Evolutionary conservation across 2,888 invertebrate species (phyloP).

Genomic region (Drosophila atroscutellata): DNA sequence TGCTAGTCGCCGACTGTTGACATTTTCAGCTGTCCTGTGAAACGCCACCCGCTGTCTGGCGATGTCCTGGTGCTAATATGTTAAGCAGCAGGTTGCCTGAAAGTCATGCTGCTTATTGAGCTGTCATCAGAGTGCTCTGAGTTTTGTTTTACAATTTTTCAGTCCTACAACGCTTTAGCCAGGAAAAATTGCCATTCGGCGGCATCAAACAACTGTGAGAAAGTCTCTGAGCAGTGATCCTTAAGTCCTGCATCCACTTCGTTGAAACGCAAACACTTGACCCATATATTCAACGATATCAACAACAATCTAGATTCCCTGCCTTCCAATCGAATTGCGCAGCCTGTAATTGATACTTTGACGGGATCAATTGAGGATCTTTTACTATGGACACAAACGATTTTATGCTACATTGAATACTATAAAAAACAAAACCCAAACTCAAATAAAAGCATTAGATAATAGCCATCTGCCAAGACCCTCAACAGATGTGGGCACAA

Average conservation of each 20-base stretch:
- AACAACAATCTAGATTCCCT: slow-evolving; percentile 32
- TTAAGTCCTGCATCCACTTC: slow-evolving; percentile 5
- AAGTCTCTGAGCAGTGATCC: slow-evolving; percentile 11
- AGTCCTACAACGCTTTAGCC: slow-evolving; percentile 29
- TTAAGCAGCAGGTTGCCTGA: slow-evolving; percentile 70
- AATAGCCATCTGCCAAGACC: slow-evolving; percentile 36
- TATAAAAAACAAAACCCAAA: slow-evolving; percentile 31
- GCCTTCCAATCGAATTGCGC: slow-evolving; percentile 30
- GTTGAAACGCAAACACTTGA: slow-evolving; percentile 58
- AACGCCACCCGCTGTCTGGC: slow-evolving; percentile 46
- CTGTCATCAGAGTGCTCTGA: slow-evolving; percentile 44
- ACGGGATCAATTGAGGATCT: slow-evolving; percentile 39
- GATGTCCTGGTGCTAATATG: slow-evolving; percentile 77
- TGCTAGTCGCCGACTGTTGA: slow-evolving; percentile 61
- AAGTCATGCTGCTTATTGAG: slow-evolving; percentile 33
- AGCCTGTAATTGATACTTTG: slow-evolving; percentile 63
- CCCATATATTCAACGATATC: slow-evolving; percentile 65
- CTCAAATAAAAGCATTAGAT: slow-evolving; percentile 31
- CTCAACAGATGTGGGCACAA: slow-evolving; percentile 47
- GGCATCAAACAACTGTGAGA: slow-evolving; percentile 51
- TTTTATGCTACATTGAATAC: slow-evolving; percentile 69
- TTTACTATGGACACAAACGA: slow-evolving; percentile 37
- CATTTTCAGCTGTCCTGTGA: slow-evolving; percentile 71
- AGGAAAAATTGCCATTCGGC: slow-evolving; percentile 21
- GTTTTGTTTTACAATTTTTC: slow-evolving; percentile 23